A percentile compares a stretch with the other conserved stretches of the same genome.
Evolutionary conservation across 1,140 invertebrate genomes (phyloP).

Genomic region (Heterodera schachtii): DNA sequence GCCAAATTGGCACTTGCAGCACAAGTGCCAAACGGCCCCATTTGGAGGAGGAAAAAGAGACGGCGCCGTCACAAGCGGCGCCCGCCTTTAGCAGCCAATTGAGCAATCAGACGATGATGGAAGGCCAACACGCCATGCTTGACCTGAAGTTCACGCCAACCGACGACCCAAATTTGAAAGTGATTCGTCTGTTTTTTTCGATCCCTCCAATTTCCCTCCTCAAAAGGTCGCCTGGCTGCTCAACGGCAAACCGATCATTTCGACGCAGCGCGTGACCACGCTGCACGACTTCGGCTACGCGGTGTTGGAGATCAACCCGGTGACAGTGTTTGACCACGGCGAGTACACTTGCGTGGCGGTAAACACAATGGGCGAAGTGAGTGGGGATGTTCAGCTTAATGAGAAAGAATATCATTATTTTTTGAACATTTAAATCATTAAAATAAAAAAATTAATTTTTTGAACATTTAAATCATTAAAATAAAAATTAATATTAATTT

Average conservation of each 20-base stretch:
- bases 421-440: not conserved
- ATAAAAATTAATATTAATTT: too few relatives aligned
- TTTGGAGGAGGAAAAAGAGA: conserved; percentile 34
- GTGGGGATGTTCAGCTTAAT: conserved; percentile 73
- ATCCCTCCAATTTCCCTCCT: conserved; percentile 53
- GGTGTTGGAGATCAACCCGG: conserved; percentile 63
- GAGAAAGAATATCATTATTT: conserved; percentile 4
- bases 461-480: too few relatives aligned
- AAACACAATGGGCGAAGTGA: conserved; percentile 88
- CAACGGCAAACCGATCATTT: conserved; percentile 82
- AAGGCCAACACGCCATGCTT: conserved; percentile 85
- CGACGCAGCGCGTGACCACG: conserved; percentile 84
- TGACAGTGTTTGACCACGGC: conserved; percentile 69
- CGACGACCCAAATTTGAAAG: conserved; percentile 85
- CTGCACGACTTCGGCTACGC: conserved; percentile 85
- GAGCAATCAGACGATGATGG: conserved; percentile 67
- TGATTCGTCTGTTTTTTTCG: conserved; percentile 67
- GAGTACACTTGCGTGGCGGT: conserved; percentile 89
- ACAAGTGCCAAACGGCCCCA: conserved; percentile 28
- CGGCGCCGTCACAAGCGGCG: conserved; percentile 80
- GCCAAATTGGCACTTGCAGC: not conserved
- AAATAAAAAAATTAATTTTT: not conserved
- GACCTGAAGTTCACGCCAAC: conserved; percentile 93
- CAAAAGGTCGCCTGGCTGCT: conserved; percentile 81
- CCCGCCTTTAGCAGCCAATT: conserved; percentile 82